phyloP scores from a whole-genome alignment of 2,888 invertebrate genomes.

The Meteorus cinctellus region DNA sequence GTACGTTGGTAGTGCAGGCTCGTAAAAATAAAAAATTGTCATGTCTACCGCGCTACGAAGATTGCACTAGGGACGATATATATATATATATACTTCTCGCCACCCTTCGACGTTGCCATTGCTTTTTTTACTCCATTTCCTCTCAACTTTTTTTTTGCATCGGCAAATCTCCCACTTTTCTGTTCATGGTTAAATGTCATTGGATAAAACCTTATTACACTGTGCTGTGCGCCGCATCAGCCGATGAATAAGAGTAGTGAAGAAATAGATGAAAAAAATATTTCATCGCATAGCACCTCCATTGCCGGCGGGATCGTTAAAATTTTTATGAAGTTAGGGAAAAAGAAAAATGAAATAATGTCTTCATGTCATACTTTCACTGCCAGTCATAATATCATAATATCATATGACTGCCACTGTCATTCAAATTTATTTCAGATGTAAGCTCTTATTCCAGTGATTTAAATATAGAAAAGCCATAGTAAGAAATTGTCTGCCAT shows the following conservation, averaged over 20 bases:
- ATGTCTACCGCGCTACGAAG: constrained; percentile 53
- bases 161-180: constrained; percentile 19
- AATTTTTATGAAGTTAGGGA: constrained; percentile 3
- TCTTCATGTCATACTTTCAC: constrained; percentile 1
- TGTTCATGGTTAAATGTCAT: constrained; percentile 2
- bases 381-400: neutral
- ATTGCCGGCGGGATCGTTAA: constrained; percentile 7
- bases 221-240: neutral
- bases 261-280: neutral
- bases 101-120: neutral
- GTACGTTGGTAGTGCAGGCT: constrained; percentile 49
- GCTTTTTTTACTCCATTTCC: neutral
- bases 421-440: constrained; percentile 4
- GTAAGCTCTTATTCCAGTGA: neutral
- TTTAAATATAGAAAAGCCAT: neutral
- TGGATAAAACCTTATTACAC: constrained; percentile 11
- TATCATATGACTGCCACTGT: neutral
- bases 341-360: neutral
- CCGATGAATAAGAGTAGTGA: neutral
- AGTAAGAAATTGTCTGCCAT: neutral
- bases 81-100: constrained; percentile 2
- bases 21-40: constrained; percentile 69
- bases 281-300: neutral
- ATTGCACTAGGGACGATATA: constrained; percentile 36
- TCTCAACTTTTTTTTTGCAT: neutral